A percentile compares a stretch with the other conserved stretches of the same genome.
Conservation (phyloP, 2,888 invertebrate species). For the Philereme vetulata region DNA sequence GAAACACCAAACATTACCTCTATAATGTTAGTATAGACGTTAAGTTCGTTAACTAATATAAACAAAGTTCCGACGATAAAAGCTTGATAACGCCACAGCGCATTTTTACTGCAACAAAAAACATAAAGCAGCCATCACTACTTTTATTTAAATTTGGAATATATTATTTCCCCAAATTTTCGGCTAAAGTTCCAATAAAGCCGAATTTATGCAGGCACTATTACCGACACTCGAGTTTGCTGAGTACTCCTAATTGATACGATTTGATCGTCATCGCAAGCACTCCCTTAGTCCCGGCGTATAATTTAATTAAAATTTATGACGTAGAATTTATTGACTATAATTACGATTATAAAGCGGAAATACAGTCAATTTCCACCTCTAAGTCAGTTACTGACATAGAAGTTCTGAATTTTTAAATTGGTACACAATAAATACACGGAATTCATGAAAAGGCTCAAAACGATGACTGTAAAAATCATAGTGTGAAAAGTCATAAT, state of each 20-base stretch:
- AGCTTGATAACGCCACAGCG: too few relatives aligned
- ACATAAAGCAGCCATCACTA: too few relatives aligned
- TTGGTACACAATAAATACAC: slow-evolving; percentile 41
- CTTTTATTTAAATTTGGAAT: too few relatives aligned
- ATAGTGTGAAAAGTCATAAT: slow-evolving; percentile 41
- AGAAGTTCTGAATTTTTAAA: slow-evolving; percentile 23
- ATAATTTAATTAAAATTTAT: slow-evolving; percentile 65
- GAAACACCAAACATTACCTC: too few relatives aligned
- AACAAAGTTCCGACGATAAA: too few relatives aligned
- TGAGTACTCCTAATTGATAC: slow-evolving; percentile 76
- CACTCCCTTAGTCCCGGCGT: slow-evolving; percentile 58
- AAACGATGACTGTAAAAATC: slow-evolving; percentile 53
- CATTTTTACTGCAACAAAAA: too few relatives aligned
- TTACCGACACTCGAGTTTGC: slow-evolving; percentile 64
- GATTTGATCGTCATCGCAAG: slow-evolving; percentile 74
- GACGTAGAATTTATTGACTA: slow-evolving; percentile 51
- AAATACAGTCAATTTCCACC: slow-evolving; percentile 5
- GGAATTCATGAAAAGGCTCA: slow-evolving; percentile 59
- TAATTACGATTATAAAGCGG: slow-evolving; percentile 26
- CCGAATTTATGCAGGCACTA: slow-evolving; percentile 17
- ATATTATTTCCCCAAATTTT: background rate
- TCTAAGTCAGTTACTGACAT: background rate
- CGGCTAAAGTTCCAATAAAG: slow-evolving; percentile 10
- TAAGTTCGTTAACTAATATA: too few relatives aligned
- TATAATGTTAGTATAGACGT: too few relatives aligned